Evolutionary conservation across 1,140 invertebrate genomes (phyloP).

Genomic region (Bactericera cockerelli): DNA sequence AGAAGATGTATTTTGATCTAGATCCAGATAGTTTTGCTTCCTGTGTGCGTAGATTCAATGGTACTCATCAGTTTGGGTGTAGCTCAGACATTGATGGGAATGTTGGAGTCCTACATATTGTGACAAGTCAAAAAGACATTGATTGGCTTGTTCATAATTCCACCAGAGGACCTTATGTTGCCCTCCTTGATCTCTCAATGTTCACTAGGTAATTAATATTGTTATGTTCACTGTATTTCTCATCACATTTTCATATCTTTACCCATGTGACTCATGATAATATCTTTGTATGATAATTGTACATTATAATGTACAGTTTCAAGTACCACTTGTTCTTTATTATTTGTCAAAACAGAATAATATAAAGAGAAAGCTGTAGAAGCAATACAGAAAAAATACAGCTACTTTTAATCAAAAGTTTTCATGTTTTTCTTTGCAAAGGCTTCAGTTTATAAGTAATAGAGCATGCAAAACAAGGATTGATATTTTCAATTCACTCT

Average conservation of each 20-base stretch:
- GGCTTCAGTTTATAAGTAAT: too few relatives aligned
- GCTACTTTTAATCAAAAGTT: too few relatives aligned
- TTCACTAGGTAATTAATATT: slow-evolving; percentile 34
- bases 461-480: too few relatives aligned
- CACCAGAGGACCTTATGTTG: slow-evolving; percentile 52
- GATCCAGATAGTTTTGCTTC: slow-evolving; percentile 48
- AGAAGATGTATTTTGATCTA: slow-evolving; percentile 56
- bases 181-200: slow-evolving; percentile 42
- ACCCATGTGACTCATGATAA: slow-evolving; percentile 6
- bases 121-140: slow-evolving; percentile 43
- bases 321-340: slow-evolving; percentile 3
- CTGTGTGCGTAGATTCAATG: slow-evolving; percentile 78
- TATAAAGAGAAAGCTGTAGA: too few relatives aligned
- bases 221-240: background rate
- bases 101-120: slow-evolving; percentile 66
- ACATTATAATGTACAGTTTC: slow-evolving; percentile 9
- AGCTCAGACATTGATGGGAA: slow-evolving; percentile 66
- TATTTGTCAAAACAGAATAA: too few relatives aligned
- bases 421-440: too few relatives aligned
- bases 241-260: background rate
- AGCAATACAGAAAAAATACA: too few relatives aligned
- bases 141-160: slow-evolving; percentile 52
- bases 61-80: slow-evolving; percentile 83
- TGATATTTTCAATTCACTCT: too few relatives aligned
- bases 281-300: background rate